Evolutionary conservation across 2,888 invertebrate species (phyloP).

Genomic region (Adela reaumurella): DNA sequence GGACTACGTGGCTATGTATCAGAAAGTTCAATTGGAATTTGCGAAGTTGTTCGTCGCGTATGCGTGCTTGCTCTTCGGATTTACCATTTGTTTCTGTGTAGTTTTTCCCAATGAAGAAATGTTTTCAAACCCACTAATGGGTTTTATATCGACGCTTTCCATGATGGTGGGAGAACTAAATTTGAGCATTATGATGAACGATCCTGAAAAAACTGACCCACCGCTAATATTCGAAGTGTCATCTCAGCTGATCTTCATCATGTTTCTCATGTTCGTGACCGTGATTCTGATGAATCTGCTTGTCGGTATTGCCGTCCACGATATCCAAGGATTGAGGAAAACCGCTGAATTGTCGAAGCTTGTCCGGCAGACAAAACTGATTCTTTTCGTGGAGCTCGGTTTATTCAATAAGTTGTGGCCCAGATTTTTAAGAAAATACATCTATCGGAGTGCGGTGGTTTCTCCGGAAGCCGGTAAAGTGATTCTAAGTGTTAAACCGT

Average conservation of each 20-base stretch:
- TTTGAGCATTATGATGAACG: conserved; percentile 69
- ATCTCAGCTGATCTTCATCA: conserved; percentile 74
- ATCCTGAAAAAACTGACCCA: conserved; percentile 65
- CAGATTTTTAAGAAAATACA: conserved; percentile 66
- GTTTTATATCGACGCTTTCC: conserved; percentile 76
- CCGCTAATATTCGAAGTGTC: conserved; percentile 72
- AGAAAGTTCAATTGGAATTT: conserved; percentile 79
- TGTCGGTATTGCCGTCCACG: conserved; percentile 84
- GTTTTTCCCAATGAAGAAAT: conserved; percentile 80
- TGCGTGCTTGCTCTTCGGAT: conserved; percentile 77
- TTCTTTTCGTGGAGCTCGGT: conserved; percentile 78
- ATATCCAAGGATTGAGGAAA: conserved; percentile 81
- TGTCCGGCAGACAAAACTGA: conserved; percentile 79
- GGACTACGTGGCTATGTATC: conserved; percentile 88
- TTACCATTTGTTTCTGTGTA: conserved; percentile 83
- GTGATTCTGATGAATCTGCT: conserved; percentile 82
- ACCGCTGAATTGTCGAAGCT: conserved; percentile 80
- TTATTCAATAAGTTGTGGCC: conserved; percentile 76
- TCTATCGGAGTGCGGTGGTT: conserved; percentile 75
- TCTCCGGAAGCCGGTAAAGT: conserved; percentile 80
- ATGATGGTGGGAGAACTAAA: conserved; percentile 89
- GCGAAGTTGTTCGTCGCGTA: conserved; percentile 78
- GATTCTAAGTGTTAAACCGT: conserved; percentile 75
- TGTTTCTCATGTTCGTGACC: conserved; percentile 79
- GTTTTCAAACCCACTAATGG: conserved; percentile 79